Evolutionary conservation across 2,888 invertebrate genomes (phyloP).

Genomic region (Mimumesa dahlbomi): DNA sequence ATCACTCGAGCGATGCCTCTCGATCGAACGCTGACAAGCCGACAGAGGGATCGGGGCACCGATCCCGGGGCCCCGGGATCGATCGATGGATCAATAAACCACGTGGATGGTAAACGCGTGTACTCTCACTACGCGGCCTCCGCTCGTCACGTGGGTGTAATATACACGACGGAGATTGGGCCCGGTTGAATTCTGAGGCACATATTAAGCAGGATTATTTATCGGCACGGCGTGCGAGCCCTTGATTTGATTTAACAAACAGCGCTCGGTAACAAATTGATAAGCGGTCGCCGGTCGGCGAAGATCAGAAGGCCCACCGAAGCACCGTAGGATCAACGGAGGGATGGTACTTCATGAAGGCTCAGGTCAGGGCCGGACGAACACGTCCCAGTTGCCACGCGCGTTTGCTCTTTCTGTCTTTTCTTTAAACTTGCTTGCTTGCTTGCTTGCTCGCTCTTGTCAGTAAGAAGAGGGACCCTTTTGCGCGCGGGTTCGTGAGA

Average conservation of each 20-base stretch:
- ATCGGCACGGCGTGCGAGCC: constrained; percentile 67
- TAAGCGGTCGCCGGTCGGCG: constrained; percentile 78
- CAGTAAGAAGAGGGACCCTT: too few relatives aligned
- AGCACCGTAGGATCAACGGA: constrained; percentile 34
- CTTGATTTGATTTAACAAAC: constrained; percentile 78
- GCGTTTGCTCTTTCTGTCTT: constrained; percentile 1
- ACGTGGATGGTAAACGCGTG: constrained; percentile 67
- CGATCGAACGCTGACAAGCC: constrained; percentile 50
- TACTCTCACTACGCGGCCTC: constrained; percentile 59
- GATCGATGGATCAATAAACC: constrained; percentile 73
- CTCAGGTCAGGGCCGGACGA: constrained; percentile 75
- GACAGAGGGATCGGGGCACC: constrained; percentile 13
- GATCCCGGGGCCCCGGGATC: constrained; percentile 45
- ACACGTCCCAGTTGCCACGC: constrained; percentile 13
- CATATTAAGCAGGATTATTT: constrained; percentile 79
- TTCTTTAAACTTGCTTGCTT: constrained; percentile 6
- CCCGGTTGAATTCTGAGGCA: constrained; percentile 59
- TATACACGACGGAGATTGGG: constrained; percentile 33
- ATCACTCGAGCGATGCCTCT: constrained; percentile 42
- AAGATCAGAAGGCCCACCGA: constrained; percentile 75
- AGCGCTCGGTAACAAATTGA: constrained; percentile 79
- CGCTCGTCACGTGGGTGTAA: constrained; percentile 47
- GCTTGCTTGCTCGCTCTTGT: constrained; percentile 17
- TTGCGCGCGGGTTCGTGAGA: constrained; percentile 77
- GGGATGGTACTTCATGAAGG: constrained; percentile 25